phyloP scores from a whole-genome alignment of 2,113 vertebrate species.

The Pogona vitticeps region DNA sequence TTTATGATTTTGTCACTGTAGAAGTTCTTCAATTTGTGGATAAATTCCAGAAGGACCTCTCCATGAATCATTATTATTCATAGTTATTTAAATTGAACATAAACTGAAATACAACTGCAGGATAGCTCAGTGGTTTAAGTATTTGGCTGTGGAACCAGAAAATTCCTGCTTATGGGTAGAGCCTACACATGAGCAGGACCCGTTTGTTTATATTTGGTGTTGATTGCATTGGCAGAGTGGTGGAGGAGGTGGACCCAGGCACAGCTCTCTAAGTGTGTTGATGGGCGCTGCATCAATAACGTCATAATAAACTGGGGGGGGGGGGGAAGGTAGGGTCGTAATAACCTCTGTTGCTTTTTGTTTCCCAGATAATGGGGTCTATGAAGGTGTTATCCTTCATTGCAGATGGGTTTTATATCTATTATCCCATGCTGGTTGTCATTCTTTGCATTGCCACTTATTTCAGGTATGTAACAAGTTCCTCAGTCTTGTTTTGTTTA shows the following conservation, averaged over 20 bases:
- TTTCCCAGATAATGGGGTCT: conserved; percentile 92
- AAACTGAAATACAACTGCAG: no score
- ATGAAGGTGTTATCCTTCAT: conserved; percentile 91
- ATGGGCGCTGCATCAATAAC: no score
- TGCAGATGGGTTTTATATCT: conserved; percentile 95
- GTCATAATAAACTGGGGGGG: no score
- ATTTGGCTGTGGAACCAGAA: no score
- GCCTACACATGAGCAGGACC: no score
- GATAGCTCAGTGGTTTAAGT: no score
- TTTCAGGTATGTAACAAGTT: conserved; percentile 81
- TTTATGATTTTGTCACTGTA: background rate
- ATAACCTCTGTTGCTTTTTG: conserved; percentile 49
- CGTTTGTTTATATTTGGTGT: no score
- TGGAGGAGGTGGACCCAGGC: no score
- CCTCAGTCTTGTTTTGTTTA: background rate
- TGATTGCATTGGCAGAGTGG: no score
- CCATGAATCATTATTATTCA: background rate
- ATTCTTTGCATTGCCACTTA: conserved; percentile 94
- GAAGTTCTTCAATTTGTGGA: background rate
- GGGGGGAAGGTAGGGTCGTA: no score
- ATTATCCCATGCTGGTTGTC: conserved; percentile 94
- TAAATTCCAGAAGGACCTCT: background rate
- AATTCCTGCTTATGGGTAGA: no score
- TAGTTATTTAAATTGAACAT: background rate
- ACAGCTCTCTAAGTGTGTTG: no score